Percentiles rank a stretch among this genome's conserved stretches.
These are phyloP conservation scores for Trimorus sp. DNA, from an alignment of 2,888 invertebrate species.

Conservation along the genomic window DNA sequence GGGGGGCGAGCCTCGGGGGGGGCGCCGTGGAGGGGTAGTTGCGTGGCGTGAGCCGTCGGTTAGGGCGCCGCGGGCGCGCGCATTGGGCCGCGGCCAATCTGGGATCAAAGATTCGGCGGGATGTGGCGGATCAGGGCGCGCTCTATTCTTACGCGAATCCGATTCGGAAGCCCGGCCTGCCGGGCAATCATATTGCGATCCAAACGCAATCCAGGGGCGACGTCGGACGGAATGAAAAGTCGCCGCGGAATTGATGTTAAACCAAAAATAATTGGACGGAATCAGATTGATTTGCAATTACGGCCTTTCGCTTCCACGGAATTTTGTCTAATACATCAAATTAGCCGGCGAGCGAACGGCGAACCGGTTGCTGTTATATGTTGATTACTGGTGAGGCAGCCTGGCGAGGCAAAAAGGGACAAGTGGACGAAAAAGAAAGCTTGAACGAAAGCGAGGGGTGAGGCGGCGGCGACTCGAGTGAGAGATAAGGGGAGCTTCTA, in stretches of 20 bases:
- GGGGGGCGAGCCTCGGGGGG: no score
- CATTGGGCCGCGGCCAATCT: conserved; percentile 21
- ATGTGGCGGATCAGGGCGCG: conserved; percentile 19
- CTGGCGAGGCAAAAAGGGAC: conserved; percentile 25
- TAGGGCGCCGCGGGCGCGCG: background rate
- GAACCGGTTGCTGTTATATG: conserved; percentile 34
- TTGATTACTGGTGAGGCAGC: conserved; percentile 32
- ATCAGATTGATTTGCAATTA: conserved; percentile 45
- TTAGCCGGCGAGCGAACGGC: conserved; percentile 18
- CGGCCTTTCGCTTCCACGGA: conserved; percentile 5
- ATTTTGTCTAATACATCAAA: conserved; percentile 45
- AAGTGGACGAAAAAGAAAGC: conserved; percentile 47
- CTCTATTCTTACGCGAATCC: conserved; percentile 30
- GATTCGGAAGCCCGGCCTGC: conserved; percentile 26
- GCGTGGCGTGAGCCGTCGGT: no score
- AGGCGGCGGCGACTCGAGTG: conserved; percentile 48
- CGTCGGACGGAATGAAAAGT: conserved; percentile 22
- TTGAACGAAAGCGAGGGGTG: conserved; percentile 52
- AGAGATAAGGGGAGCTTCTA: conserved; percentile 74
- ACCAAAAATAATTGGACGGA: conserved; percentile 42
- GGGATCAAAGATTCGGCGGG: conserved; percentile 23
- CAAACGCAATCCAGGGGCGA: conserved; percentile 36
- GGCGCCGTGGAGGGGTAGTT: no score
- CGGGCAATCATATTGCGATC: conserved; percentile 32
- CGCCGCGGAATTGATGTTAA: conserved; percentile 22